Percentiles rank a stretch among this genome's conserved stretches.
Evolutionary conservation across 2,113 vertebrate genomes (phyloP).

Genomic region (Cavia aperea): DNA sequence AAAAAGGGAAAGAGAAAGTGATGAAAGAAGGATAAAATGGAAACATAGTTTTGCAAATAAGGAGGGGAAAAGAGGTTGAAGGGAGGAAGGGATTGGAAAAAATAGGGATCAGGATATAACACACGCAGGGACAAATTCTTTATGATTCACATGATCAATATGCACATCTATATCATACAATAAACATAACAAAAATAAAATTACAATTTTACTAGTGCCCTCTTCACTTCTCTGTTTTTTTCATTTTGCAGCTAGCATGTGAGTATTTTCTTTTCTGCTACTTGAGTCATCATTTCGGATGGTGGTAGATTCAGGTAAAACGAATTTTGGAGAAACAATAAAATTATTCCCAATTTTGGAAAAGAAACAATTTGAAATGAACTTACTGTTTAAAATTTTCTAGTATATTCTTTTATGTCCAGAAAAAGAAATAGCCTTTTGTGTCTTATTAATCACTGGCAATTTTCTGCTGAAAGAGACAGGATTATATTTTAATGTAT

Average conservation of each 20-base stretch:
- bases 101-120: no score
- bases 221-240: not conserved
- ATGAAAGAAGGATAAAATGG: no score
- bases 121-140: no score
- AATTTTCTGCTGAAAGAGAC: slow-evolving; percentile 15
- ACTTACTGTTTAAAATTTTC: slow-evolving; percentile 14
- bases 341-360: not conserved
- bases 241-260: not conserved
- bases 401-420: not conserved
- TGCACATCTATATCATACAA: no score
- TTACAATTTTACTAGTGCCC: not conserved
- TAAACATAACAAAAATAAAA: no score
- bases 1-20: no score
- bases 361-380: slow-evolving; percentile 28
- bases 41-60: no score
- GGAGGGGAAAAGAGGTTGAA: no score
- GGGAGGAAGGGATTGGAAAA: no score
- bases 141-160: no score
- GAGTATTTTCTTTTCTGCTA: slow-evolving; percentile 15
- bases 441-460: not conserved
- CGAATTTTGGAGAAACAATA: not conserved
- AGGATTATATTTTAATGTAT: not conserved
- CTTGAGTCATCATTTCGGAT: not conserved
- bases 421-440: slow-evolving; percentile 8
- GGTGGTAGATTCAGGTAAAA: not conserved